These are phyloP conservation scores for Hirtodrosophila alboralis DNA, from an alignment of 2,888 invertebrate species.

Conservation along the genomic window DNA sequence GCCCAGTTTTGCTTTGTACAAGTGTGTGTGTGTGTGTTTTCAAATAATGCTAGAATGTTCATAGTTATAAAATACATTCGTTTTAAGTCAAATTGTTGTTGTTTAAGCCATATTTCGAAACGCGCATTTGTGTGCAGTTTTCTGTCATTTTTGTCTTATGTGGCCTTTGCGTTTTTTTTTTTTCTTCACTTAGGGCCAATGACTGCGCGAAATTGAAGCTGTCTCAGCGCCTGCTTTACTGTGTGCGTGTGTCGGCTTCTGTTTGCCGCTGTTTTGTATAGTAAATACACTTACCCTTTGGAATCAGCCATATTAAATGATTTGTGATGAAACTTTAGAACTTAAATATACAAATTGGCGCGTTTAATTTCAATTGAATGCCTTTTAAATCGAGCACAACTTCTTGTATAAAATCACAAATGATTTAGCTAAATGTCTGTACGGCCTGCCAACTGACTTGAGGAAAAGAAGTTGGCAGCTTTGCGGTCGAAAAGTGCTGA, in stretches of 20 bases:
- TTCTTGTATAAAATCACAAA: slow-evolving; percentile 59
- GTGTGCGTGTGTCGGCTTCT: slow-evolving; percentile 75
- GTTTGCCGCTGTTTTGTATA: slow-evolving; percentile 12
- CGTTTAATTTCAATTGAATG: slow-evolving; percentile 31
- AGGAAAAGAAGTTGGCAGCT: slow-evolving; percentile 42
- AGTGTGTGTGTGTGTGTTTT: neutral
- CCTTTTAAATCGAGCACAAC: slow-evolving; percentile 50
- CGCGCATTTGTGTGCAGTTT: slow-evolving; percentile 18
- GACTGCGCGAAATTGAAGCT: slow-evolving; percentile 81
- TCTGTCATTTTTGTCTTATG: slow-evolving; percentile 49
- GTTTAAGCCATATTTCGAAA: neutral
- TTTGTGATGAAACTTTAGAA: slow-evolving; percentile 57
- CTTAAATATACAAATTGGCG: slow-evolving; percentile 63
- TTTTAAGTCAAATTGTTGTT: neutral
- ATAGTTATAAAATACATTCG: neutral
- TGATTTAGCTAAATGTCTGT: slow-evolving; percentile 50
- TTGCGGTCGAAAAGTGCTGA: slow-evolving; percentile 54
- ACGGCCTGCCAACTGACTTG: slow-evolving; percentile 46
- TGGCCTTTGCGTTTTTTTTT: slow-evolving; percentile 60
- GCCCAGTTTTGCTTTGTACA: slow-evolving; percentile 54
- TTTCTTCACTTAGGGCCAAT: slow-evolving; percentile 58
- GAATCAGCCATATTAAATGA: slow-evolving; percentile 82
- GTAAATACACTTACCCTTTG: slow-evolving; percentile 81
- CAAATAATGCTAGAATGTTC: slow-evolving; percentile 2
- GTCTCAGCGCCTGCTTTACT: slow-evolving; percentile 40